Percentiles rank a stretch among this genome's conserved stretches.
Evolutionary conservation across 2,888 invertebrate species (phyloP).

Genomic region (Acleris laterana): DNA sequence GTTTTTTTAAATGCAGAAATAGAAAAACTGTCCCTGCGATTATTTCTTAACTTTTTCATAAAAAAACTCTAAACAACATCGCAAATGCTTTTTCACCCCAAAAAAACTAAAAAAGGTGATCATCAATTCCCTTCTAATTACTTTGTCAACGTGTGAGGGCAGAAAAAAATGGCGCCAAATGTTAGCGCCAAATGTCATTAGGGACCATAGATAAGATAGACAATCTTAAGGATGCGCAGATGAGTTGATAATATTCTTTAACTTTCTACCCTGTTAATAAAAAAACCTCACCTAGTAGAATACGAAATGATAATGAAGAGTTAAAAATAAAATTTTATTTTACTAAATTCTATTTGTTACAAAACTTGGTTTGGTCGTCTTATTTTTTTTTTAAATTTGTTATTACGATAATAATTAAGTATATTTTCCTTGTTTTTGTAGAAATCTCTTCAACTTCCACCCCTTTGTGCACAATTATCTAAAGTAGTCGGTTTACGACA

Average conservation of each 20-base stretch:
- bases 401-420: no score
- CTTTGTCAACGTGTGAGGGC: constrained; percentile 66
- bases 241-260: constrained; percentile 47
- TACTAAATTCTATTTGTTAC: not conserved
- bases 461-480: constrained; percentile 25
- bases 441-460: constrained; percentile 4
- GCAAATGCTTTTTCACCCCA: constrained; percentile 11
- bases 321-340: not conserved
- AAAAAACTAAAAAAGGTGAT: constrained; percentile 18
- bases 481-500: constrained; percentile 24
- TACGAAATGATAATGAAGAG: not conserved
- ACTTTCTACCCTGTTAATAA: constrained; percentile 10
- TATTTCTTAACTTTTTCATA: not conserved
- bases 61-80: constrained; percentile 8
- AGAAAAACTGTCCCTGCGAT: not conserved
- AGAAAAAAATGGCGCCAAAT: constrained; percentile 64
- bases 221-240: constrained; percentile 58
- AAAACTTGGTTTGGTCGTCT: no score
- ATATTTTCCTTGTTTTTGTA: no score
- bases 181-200: constrained; percentile 67
- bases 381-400: no score
- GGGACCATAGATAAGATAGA: constrained; percentile 61
- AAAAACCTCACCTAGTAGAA: constrained; percentile 1
- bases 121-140: constrained; percentile 53
- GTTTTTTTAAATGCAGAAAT: not conserved